Evolutionary conservation across 2,888 invertebrate genomes (phyloP).

Genomic region (Oxytorus armatus): DNA sequence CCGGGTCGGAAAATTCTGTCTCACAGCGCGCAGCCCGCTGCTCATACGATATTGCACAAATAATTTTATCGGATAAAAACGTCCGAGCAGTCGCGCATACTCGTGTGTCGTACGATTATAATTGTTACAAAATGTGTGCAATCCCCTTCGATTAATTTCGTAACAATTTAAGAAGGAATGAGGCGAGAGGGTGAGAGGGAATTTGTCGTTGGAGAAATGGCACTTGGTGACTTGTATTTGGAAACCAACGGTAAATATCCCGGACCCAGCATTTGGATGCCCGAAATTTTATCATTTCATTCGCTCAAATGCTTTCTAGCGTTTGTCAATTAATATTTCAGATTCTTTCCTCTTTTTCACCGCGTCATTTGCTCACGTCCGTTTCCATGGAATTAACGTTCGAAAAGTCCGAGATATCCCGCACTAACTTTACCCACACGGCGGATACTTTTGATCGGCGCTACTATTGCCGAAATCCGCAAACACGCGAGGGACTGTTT

Average conservation of each 20-base stretch:
- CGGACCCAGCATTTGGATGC: neutral
- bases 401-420: conserved; percentile 23
- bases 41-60: neutral
- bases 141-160: neutral
- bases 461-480: conserved; percentile 5
- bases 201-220: neutral
- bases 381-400: conserved; percentile 34
- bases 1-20: conserved; percentile 22
- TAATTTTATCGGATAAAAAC: neutral
- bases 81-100: neutral
- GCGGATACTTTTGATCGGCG: conserved; percentile 20
- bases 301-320: neutral
- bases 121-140: neutral
- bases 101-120: neutral
- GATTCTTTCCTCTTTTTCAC: conserved; percentile 43
- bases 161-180: too few species aligned
- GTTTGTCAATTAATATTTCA: conserved; percentile 68
- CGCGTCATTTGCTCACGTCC: conserved; percentile 29
- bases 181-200: too few species aligned
- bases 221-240: too few species aligned
- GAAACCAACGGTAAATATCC: too few species aligned
- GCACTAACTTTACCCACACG: too few species aligned
- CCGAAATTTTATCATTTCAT: neutral
- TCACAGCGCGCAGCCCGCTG: neutral
- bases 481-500: conserved; percentile 28